These are phyloP conservation scores for Lophotriccus pileatus DNA, from an alignment of 2,797 vertebrate genomes.

Conservation along the genomic window DNA sequence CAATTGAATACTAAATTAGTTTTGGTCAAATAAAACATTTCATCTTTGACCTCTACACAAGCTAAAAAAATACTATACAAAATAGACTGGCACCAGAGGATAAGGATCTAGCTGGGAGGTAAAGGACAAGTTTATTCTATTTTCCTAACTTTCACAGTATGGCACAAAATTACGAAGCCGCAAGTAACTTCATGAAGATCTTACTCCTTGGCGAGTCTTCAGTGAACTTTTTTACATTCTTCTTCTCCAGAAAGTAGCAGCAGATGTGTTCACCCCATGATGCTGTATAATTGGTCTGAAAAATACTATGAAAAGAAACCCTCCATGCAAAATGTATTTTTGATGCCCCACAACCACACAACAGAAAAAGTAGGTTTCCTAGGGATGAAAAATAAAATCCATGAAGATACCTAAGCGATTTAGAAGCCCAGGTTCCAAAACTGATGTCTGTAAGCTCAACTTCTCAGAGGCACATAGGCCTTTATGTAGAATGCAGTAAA, in stretches of 20 bases:
- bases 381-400: background rate
- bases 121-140: background rate
- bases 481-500: background rate
- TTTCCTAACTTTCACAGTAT: background rate
- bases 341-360: background rate
- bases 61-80: background rate
- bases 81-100: background rate
- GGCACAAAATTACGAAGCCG: background rate
- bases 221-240: background rate
- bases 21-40: background rate
- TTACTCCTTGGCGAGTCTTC: background rate
- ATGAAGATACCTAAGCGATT: background rate
- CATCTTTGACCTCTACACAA: background rate
- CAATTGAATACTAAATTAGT: background rate
- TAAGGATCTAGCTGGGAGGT: background rate
- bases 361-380: background rate
- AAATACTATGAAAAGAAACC: background rate
- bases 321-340: background rate
- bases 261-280: background rate
- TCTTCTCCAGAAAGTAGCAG: background rate
- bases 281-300: background rate
- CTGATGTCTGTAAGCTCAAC: background rate
- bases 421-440: background rate
- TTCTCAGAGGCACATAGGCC: background rate
- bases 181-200: background rate